phyloP scores from a whole-genome alignment of 2,113 vertebrate genomes.

The Dryoscopus gambensis region DNA sequence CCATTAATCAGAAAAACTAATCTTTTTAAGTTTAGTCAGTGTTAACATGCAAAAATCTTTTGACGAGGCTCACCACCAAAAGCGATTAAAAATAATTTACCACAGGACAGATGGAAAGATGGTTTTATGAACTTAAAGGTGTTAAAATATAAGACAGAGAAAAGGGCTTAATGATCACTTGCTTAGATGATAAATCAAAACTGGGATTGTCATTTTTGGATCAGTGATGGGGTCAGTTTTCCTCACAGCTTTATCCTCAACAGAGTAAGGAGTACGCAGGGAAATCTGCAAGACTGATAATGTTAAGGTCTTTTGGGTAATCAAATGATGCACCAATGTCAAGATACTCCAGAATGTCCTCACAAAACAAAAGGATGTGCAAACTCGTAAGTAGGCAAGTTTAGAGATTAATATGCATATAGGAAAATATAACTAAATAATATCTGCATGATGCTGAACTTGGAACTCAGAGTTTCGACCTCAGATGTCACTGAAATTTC shows the following conservation, averaged over 20 bases:
- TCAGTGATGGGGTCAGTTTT: neutral
- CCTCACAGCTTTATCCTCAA: neutral
- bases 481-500: neutral
- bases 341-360: neutral
- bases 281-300: neutral
- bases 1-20: neutral
- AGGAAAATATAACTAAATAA: neutral
- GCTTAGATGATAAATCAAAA: neutral
- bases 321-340: neutral
- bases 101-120: neutral
- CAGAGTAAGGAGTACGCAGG: neutral
- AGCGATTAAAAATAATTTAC: neutral
- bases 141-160: neutral
- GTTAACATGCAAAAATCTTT: neutral
- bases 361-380: neutral
- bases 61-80: neutral
- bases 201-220: accelerated
- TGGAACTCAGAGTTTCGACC: neutral
- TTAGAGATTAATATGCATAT: neutral
- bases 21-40: neutral
- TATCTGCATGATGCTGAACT: neutral
- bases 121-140: neutral
- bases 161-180: neutral
- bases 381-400: neutral
- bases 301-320: neutral